Conservation (phyloP, 2,797 vertebrate species). For the Tapirus indicus region DNA sequence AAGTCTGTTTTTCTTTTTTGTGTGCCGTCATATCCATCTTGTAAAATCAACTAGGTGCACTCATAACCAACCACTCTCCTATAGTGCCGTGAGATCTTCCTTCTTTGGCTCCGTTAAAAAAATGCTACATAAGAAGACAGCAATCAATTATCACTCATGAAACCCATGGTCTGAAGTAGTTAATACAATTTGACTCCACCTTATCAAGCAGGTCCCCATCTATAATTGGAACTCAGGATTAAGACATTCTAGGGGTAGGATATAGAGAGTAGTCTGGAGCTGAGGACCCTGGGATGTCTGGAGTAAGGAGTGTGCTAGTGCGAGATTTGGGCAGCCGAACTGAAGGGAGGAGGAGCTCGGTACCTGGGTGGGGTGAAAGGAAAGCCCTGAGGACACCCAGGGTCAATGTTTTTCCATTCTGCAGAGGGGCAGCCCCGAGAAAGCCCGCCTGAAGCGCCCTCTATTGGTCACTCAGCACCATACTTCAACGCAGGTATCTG, state of each 20-base stretch:
- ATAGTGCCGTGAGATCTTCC: not conserved
- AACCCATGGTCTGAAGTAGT: not conserved
- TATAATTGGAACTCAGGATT: not conserved
- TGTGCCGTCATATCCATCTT: not conserved
- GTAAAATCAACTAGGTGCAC: not conserved
- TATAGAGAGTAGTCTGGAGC: not conserved
- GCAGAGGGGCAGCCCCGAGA: fast-evolving
- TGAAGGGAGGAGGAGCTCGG: not conserved
- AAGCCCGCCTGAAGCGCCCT: not conserved
- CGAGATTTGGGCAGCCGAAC: not conserved
- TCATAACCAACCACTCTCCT: not conserved
- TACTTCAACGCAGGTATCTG: not conserved
- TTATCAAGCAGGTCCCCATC: not conserved
- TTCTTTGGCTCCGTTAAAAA: not conserved
- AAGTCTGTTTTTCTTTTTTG: not conserved
- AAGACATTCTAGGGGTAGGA: not conserved
- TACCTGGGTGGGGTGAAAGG: not conserved
- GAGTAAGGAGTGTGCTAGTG: not conserved
- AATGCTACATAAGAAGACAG: not conserved
- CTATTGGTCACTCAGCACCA: not conserved
- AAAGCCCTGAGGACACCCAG: not conserved
- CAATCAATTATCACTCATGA: not conserved
- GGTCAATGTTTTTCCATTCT: not conserved
- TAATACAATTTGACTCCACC: not conserved
- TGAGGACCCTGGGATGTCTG: not conserved